Conservation (phyloP, 2,113 vertebrate species). For the Condylura cristata region DNA sequence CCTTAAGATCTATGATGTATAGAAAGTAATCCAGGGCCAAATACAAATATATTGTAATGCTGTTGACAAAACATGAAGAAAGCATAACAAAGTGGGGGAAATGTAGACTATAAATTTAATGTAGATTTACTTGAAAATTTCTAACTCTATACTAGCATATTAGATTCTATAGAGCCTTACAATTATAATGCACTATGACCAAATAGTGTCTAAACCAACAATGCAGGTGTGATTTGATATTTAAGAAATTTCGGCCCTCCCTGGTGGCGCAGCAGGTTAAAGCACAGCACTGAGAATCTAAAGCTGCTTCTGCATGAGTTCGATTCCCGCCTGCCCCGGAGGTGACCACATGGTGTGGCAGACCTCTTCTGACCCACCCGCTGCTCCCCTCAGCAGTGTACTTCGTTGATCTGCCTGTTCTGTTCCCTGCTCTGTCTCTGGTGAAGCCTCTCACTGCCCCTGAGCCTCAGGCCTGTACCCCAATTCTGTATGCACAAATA, state of each 20-base stretch:
- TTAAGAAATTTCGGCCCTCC: not conserved
- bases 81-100: not conserved
- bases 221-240: not conserved
- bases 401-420: too few relatives aligned
- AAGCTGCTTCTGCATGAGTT: too few relatives aligned
- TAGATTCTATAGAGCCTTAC: not conserved
- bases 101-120: not conserved
- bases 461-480: too few relatives aligned
- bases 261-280: too few relatives aligned
- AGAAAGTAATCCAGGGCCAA: not conserved
- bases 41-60: not conserved
- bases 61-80: not conserved
- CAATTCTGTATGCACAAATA: too few relatives aligned
- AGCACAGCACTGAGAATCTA: too few relatives aligned
- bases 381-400: too few relatives aligned
- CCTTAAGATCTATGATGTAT: not conserved
- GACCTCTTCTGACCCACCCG: too few relatives aligned
- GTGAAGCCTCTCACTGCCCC: too few relatives aligned
- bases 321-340: too few relatives aligned
- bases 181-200: not conserved
- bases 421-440: too few relatives aligned
- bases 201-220: not conserved
- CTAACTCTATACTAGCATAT: not conserved
- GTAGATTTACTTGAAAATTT: not conserved
- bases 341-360: too few relatives aligned